These are phyloP conservation scores for Coenobita brevimanus DNA, from an alignment of 1,140 invertebrate species.

Conservation along the genomic window DNA sequence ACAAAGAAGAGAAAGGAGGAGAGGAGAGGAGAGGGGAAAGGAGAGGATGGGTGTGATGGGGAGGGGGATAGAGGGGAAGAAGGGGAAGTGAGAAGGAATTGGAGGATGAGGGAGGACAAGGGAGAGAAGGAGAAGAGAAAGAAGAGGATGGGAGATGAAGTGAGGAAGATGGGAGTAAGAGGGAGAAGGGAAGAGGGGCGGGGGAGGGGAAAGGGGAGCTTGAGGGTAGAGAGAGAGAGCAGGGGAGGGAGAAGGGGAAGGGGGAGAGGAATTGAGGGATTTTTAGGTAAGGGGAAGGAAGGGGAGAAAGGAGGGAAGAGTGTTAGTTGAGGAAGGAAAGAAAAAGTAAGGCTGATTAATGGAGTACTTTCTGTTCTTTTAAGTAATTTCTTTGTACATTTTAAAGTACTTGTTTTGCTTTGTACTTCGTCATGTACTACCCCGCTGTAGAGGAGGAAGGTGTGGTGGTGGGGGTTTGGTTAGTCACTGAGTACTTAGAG, in stretches of 20 bases:
- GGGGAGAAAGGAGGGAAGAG: neutral
- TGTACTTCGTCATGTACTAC: neutral
- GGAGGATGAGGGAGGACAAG: no score
- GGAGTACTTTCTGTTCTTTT: neutral
- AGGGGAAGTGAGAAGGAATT: no score
- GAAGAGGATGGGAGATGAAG: no score
- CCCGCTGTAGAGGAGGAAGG: neutral
- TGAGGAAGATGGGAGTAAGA: no score
- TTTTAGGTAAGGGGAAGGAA: neutral
- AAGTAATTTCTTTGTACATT: neutral
- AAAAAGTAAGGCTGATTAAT: neutral
- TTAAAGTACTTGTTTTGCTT: neutral
- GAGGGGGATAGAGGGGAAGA: no score
- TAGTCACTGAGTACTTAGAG: no score
- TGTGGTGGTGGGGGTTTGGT: neutral
- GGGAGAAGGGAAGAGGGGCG: no score
- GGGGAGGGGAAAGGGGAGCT: no score
- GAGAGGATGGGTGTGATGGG: neutral
- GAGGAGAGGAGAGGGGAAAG: neutral
- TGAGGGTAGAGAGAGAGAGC: no score
- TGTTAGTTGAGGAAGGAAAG: neutral
- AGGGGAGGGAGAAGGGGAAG: no score
- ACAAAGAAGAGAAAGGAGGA: neutral
- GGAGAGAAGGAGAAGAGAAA: no score
- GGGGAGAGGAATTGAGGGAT: no score